Evolutionary conservation across 2,113 vertebrate species (phyloP).

Genomic region (Amphiprion percula): DNA sequence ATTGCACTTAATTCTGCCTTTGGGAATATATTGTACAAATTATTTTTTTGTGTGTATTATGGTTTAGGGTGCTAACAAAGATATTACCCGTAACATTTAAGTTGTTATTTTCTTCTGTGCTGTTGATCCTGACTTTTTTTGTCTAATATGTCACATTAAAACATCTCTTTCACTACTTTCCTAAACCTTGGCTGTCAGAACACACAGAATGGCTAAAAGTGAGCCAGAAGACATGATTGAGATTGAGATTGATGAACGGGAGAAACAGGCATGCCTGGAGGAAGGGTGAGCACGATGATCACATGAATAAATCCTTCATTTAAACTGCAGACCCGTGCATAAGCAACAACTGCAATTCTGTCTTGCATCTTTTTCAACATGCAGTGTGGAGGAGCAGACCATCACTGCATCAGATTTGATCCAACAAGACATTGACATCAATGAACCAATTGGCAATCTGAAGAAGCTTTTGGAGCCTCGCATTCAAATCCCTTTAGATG

Average conservation of each 20-base stretch:
- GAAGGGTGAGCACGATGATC: conserved; percentile 88
- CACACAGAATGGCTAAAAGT: conserved; percentile 93
- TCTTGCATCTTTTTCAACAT: conserved; percentile 35
- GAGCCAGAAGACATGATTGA: conserved; percentile 98
- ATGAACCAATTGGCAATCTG: conserved; percentile 96
- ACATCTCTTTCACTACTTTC: neutral
- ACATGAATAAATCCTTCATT: neutral
- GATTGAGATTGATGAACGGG: conserved; percentile 97
- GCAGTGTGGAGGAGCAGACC: conserved; percentile 94
- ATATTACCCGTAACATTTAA: too few relatives aligned
- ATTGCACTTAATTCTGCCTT: too few relatives aligned
- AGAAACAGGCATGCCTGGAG: conserved; percentile 95
- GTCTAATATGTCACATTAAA: neutral
- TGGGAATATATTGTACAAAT: too few relatives aligned
- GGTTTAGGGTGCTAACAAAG: too few relatives aligned
- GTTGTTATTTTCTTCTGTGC: too few relatives aligned
- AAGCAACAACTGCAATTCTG: neutral
- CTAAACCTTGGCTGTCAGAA: conserved; percentile 21
- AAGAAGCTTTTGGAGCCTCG: conserved; percentile 97
- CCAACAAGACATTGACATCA: conserved; percentile 98
- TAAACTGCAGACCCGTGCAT: neutral
- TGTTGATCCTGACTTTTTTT: neutral
- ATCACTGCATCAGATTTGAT: conserved; percentile 95
- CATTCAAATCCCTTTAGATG: conserved; percentile 93
- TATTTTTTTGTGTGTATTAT: too few relatives aligned